These are phyloP conservation scores for Carassius auratus DNA, from an alignment of 2,113 vertebrate genomes.

Conservation along the genomic window DNA sequence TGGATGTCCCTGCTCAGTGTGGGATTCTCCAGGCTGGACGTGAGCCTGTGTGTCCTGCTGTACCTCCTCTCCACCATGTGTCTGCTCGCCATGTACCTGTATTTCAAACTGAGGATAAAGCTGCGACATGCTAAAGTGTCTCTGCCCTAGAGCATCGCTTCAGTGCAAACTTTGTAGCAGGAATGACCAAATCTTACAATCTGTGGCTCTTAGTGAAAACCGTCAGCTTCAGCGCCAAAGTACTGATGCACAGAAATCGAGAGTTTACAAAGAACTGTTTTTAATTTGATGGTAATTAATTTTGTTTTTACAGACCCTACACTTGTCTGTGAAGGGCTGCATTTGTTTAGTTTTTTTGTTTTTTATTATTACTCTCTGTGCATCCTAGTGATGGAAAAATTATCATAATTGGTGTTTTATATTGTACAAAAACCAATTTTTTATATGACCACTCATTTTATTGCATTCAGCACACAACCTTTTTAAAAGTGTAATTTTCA, in stretches of 20 bases:
- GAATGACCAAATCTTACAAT: background rate
- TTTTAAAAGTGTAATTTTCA: background rate
- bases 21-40: conserved; percentile 85
- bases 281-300: conserved; percentile 8
- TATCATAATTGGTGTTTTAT: background rate
- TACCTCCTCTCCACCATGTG: conserved; percentile 87
- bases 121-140: conserved; percentile 66
- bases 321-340: no score
- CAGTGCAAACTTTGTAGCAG: background rate
- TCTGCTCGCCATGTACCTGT: conserved; percentile 86
- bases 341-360: no score
- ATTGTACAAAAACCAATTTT: background rate
- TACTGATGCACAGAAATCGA: background rate
- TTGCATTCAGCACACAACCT: background rate
- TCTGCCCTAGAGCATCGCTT: conserved; percentile 61
- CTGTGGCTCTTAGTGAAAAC: background rate
- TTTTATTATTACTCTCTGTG: background rate
- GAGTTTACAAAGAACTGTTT: background rate
- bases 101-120: conserved; percentile 79
- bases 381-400: background rate
- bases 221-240: background rate
- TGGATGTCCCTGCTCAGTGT: conserved; percentile 83
- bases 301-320: background rate
- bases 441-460: conserved; percentile 11
- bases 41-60: conserved; percentile 87